Base-by-base conservation (phyloP, 2,113 vertebrate species). In the Halcyon malimbica region DNA sequence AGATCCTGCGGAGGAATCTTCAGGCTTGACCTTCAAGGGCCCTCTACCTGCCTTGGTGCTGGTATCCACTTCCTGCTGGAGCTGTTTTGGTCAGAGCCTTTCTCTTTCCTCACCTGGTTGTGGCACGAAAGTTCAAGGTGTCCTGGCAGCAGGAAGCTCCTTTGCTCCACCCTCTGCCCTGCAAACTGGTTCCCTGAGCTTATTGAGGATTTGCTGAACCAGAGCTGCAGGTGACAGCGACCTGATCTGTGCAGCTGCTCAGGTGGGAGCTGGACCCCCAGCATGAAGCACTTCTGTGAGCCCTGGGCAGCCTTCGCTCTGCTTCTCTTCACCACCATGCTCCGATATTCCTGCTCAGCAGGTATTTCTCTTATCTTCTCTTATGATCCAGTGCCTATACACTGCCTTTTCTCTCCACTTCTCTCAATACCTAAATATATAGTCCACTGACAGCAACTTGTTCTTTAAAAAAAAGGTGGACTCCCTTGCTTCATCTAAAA, bases 81-180 rank as follows among this genome's bases (percentile, higher is more conserved):
- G 62, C 56, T 81, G 68, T 24, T 92, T 60, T 23, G 54, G 59
- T 80, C 44, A 2, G 42, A 95, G 44, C 37, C 53, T n/a, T 93
- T 79, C 37, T 62, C 31, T 16, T 60, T 29, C 56, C 37, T 69
- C 54, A 26, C 35, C 74, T 4, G 17, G 50, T 7, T 56, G 50
- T 35, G 35, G 81, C 77, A 89, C 92, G 90, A 80, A 90, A 67
- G 88, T 81, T 94, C 94, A 89, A 78, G 93, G 91, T 78, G 85
- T 89, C 83, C 94, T 16, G 93, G 94, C 87, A 95, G 94, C 67
- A 37, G 86, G 50, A 53, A 94, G 77, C 79, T 83, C 53, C 88
- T 93, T 97, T 93, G 97, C 98, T 97, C 98, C 98, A 94, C 98
- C 98, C 97, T 96, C 91, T 57, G 68, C 93, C 84, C 74, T 50